Evolutionary conservation across 2,113 vertebrate species (phyloP), one percentile per base, ranked within the genome.

Genomic region (Ctenodactylus gundi): DNA sequence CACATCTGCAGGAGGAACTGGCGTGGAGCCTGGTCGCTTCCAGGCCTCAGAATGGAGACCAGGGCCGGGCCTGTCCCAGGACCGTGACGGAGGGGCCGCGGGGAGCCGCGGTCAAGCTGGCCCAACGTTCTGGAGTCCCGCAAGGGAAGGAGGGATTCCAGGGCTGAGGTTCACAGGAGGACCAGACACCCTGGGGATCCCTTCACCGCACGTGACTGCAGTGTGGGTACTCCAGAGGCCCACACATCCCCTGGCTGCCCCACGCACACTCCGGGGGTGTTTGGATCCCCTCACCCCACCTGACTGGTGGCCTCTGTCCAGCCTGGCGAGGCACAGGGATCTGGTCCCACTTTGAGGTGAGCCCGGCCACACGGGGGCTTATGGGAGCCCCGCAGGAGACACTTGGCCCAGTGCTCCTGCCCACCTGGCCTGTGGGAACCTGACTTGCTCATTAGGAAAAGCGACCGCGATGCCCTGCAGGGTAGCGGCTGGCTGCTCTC

Each of bases 81-180:
- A 34, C 68, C 67, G 64, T 67, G 41, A 73, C 70, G 44, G 27
- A 44, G 2, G 46, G 60, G 5, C 4, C 4, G 2, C 14, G 36
- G 18, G 27, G 31, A 41, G 18, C 73, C 60, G 60, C 55, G 55
- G 31, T 34, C 7, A 6, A 64, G 20, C 57, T 15, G 70, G 44
- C 53, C 21, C 18, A 6, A 72, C 34, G 55, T 36, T 46, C 41
- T 53, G 14, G 46, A 14, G 13, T 64, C 2, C 41, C 4, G 58
- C 18, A 10, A 10, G 9, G 2, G 15, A 23, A 8, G 31, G 4
- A 17, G 21, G 1, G 14, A 20, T 6, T 9, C 25, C 5, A 29
- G 46, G 34, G 31, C 9, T 76, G 8, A 21, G 29, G 27, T 23
- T 73, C 64, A 17, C 49, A 53, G 65, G 39, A 81, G 57, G 17